Evolutionary conservation across 92 coral and sea anemone species (phyloP), one percentile per base, ranked within the genome.

Genomic region (Umimayanthus chanpuru): DNA sequence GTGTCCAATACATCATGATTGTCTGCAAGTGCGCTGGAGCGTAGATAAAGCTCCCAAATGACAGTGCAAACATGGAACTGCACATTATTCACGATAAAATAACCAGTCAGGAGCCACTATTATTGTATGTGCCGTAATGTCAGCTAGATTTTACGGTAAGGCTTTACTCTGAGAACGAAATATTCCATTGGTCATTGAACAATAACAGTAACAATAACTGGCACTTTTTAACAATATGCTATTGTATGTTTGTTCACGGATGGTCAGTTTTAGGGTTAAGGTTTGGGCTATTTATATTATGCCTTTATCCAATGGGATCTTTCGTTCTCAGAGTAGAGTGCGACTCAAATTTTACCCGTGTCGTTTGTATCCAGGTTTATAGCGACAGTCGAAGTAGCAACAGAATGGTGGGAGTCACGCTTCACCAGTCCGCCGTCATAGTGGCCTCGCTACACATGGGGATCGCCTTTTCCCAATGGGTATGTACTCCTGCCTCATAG

Each of bases 341-440:
- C 36, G 36, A 32, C 36, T 32, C 36, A 32, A 32, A 32, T n/a
- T n/a, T n/a, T n/a, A 16, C 79, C 41, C 32, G 29, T 74, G 11
- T 40, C 11, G 72, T 77, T 55, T 10, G 44, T 61, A 14, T 56
- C 82, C 53, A 97, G 99, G 94, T 95, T 25, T 97, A 94, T 73
- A 43, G 90, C 75, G 98, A 90, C 40, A 94, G 95, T 15, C 85
- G 87, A 8, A 89, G 94, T 56, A 97, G 87, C 77, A 61, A 92
- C 73, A 89, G 95, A 36, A 91, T 93, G 88, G 98, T 94, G 61
- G 99, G 99, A 53, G 93, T 97, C 49, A 94, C 96, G 3, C 92
- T 97, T 88, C 99, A 97, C 76, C 99, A 97, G 79, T 93, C 94
- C 61, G 96, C 98, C 26, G 99, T 97, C 47, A 90, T 97, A 40